These are phyloP conservation scores for Hylaeus anthracinus DNA, from an alignment of 1,140 invertebrate species.

Conservation along the genomic window DNA sequence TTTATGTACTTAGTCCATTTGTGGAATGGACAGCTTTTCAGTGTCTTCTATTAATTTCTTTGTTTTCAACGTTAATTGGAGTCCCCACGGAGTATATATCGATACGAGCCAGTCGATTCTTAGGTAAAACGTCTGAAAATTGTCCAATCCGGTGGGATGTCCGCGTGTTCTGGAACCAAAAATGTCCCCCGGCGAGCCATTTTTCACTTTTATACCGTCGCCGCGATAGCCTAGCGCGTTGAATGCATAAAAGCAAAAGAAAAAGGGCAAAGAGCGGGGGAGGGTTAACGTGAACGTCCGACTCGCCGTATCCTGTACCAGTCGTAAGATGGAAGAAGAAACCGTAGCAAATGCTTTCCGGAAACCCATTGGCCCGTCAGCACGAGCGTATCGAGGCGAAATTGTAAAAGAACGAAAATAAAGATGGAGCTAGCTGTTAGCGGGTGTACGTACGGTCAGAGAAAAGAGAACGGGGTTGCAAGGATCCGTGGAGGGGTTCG, in stretches of 20 bases:
- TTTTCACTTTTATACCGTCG: slow-evolving; percentile 56
- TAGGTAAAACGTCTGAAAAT: too few species aligned
- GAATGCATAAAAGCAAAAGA: slow-evolving; percentile 57
- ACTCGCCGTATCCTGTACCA: slow-evolving; percentile 38
- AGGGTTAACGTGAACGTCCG: slow-evolving; percentile 48
- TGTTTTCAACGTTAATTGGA: too few species aligned
- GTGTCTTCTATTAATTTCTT: too few species aligned
- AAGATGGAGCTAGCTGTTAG: slow-evolving; percentile 32
- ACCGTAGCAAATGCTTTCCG: slow-evolving; percentile 61
- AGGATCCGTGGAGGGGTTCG: not conserved
- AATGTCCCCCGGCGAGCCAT: slow-evolving; percentile 49
- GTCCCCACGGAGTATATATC: too few species aligned
- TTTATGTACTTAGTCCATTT: too few species aligned
- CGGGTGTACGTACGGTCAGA: too few species aligned
- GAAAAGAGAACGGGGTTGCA: not conserved
- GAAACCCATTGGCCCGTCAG: slow-evolving; percentile 63
- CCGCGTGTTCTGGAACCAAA: slow-evolving; percentile 9
- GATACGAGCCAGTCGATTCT: too few species aligned
- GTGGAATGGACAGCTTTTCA: too few species aligned
- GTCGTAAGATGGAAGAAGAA: slow-evolving; percentile 57
- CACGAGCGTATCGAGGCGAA: slow-evolving; percentile 50
- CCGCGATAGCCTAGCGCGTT: slow-evolving; percentile 10
- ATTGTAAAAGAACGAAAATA: slow-evolving; percentile 63
- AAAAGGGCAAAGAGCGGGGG: slow-evolving; percentile 15
- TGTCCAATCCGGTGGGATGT: not conserved